These are phyloP conservation scores for Eueides isabella DNA, from an alignment of 1,140 invertebrate species.

Conservation along the genomic window DNA sequence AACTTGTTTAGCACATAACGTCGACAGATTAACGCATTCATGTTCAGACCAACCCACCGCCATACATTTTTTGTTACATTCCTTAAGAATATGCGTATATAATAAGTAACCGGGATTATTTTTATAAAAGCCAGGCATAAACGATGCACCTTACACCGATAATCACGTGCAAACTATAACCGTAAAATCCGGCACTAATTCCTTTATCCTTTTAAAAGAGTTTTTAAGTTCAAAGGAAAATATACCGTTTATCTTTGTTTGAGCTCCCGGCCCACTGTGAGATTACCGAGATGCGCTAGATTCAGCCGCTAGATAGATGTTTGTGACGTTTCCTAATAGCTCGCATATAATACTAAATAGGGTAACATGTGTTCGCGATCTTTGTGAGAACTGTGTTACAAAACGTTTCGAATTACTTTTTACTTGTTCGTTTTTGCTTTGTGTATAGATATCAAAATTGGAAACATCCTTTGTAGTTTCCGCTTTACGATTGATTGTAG, in stretches of 20 bases:
- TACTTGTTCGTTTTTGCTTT: background rate
- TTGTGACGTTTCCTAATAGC: constrained; percentile 28
- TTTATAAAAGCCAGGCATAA: constrained; percentile 11
- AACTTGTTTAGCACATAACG: background rate
- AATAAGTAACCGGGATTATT: background rate
- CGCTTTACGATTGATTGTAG: too few relatives aligned
- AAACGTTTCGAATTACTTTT: constrained; percentile 7
- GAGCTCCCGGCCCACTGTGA: constrained; percentile 7
- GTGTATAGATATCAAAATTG: background rate
- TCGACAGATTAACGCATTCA: background rate
- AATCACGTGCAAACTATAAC: constrained; percentile 16
- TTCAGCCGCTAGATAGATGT: constrained; percentile 23
- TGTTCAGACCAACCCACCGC: too few relatives aligned
- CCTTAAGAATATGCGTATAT: too few relatives aligned
- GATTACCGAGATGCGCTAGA: constrained; percentile 24
- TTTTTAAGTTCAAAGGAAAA: constrained; percentile 16
- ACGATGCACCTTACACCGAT: constrained; percentile 19
- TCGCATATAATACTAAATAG: constrained; percentile 26
- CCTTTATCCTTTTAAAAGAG: constrained; percentile 16
- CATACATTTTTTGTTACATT: background rate
- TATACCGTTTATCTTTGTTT: constrained; percentile 22
- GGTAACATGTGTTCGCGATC: constrained; percentile 23
- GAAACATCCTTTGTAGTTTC: background rate
- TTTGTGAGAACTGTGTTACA: constrained; percentile 21
- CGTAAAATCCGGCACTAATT: constrained; percentile 20